Percentiles rank a stretch among this genome's conserved stretches.
Conservation (phyloP, 2,888 invertebrate genomes). For the Sphaerophoria rueppellii region DNA sequence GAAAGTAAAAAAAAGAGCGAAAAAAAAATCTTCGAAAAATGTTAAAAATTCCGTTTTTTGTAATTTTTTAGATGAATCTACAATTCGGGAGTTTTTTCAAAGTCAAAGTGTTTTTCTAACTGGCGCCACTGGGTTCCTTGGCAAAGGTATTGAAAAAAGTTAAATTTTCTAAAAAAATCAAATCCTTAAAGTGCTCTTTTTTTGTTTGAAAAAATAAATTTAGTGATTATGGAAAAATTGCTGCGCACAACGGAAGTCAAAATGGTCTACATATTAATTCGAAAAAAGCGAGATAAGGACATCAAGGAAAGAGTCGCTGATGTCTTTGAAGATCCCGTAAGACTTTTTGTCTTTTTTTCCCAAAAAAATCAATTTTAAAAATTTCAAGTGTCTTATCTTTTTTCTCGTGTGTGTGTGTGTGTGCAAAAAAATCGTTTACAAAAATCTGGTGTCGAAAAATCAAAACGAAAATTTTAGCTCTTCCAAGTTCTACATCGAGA, state of each 20-base stretch:
- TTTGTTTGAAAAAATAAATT: conserved; percentile 26
- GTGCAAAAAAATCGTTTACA: conserved; percentile 19
- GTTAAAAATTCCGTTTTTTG: conserved; percentile 8
- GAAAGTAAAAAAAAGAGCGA: conserved; percentile 68
- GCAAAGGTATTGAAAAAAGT: conserved; percentile 78
- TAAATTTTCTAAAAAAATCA: background rate
- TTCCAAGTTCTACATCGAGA: conserved; percentile 75
- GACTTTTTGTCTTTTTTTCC: conserved; percentile 49
- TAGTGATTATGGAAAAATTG: conserved; percentile 85
- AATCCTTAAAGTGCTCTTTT: conserved; percentile 31
- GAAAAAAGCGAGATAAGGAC: conserved; percentile 86
- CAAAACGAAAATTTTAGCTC: conserved; percentile 71
- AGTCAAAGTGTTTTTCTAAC: conserved; percentile 85
- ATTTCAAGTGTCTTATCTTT: background rate
- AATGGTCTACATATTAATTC: conserved; percentile 84
- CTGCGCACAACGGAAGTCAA: conserved; percentile 84
- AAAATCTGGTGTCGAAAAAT: background rate
- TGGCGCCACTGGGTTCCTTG: conserved; percentile 84
- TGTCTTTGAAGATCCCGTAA: conserved; percentile 87
- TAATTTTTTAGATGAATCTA: conserved; percentile 74
- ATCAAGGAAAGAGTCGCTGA: conserved; percentile 86
- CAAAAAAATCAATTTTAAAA: conserved; percentile 49
- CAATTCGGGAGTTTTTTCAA: conserved; percentile 84
- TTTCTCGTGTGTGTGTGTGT: background rate
- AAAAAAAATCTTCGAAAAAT: conserved; percentile 1